Evolutionary conservation across 1,140 invertebrate genomes (phyloP).

Genomic region (Scaptomyza montana): DNA sequence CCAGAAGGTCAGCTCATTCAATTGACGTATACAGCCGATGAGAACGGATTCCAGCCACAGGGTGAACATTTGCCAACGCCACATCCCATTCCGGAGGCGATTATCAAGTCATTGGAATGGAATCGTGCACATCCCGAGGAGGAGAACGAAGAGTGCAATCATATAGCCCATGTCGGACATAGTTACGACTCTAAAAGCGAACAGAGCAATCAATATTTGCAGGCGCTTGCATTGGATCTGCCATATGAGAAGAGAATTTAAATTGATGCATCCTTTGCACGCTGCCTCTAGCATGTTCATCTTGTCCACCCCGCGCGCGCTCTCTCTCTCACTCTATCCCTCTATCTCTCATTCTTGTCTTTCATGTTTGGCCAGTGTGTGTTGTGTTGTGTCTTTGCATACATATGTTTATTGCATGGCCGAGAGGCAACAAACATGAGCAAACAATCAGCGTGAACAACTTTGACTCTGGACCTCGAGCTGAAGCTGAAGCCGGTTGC

Average conservation of each 20-base stretch:
- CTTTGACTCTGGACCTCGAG: constrained; percentile 13
- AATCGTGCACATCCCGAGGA: constrained; percentile 84
- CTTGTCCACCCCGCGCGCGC: constrained; percentile 29
- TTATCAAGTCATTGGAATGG: constrained; percentile 84
- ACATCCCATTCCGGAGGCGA: constrained; percentile 81
- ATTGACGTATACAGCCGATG: constrained; percentile 86
- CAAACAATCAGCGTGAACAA: constrained; percentile 42
- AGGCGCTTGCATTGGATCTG: constrained; percentile 56
- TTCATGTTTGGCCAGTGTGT: constrained; percentile 23
- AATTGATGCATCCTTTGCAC: constrained; percentile 14
- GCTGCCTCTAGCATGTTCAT: constrained; percentile 37
- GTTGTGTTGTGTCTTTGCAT: constrained; percentile 19
- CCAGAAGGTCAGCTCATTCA: constrained; percentile 84
- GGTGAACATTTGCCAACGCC: constrained; percentile 85
- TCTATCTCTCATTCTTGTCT: not conserved
- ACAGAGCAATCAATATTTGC: constrained; percentile 54
- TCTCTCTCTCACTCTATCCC: not conserved
- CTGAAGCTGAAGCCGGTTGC: constrained; percentile 3
- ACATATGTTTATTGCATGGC: constrained; percentile 37
- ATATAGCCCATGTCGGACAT: constrained; percentile 27
- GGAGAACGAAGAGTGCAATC: constrained; percentile 49
- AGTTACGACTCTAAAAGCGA: constrained; percentile 20
- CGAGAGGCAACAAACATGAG: constrained; percentile 37
- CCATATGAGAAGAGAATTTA: constrained; percentile 72
- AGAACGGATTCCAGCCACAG: constrained; percentile 85